Base-by-base conservation (phyloP, 2,113 vertebrate species). In the Datnioides undecimradiatus region DNA sequence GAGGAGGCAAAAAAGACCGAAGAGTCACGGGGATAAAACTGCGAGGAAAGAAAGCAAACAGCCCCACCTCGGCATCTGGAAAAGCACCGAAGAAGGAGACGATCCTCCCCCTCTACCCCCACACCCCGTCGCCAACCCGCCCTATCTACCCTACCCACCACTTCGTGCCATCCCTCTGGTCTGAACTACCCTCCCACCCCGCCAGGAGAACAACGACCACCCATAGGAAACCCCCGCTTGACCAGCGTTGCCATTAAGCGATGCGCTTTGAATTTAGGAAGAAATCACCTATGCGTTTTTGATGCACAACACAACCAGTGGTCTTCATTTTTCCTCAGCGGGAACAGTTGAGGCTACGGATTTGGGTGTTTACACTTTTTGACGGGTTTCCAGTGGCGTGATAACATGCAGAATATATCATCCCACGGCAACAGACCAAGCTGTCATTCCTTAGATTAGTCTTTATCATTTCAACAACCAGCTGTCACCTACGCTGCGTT, bases 231-330 rank as follows among this genome's bases (percentile, higher is more conserved):
- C 74, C 91, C 69, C 86, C 75, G 80, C 84, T 89, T 90, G 93
- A 95, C 93, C 90, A 90, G 91, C 93, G 90, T 90, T 90, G 91
- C 93, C 84, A 90, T 84, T 82, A 74, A 87, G 92, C 91, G 91
- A 94, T 90, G 95, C 92, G 84, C 90, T 89, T 79, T 75, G 86
- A 90, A 86, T 85, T 67, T 58, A 62, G 72, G 83, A 87, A 77
- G 83, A 84, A 84, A 88, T 86, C 83, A 59, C 55, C 80, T 60
- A 0, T 80, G 60, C 83, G 72, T 73, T 71, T 87, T 83, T 88
- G 67, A 88, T 77, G 79, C 68, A 62, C 73, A 77, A 51, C 72
- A 62, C 79, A 79, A 63, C 59, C 73, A 36, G 68, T 74, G 73
- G 52, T 89, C 76, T 87, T 77, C 38, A n/a, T 87, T 89, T 81